phyloP scores from a whole-genome alignment of 2,888 invertebrate species.

The Caenorhabditis afra region DNA sequence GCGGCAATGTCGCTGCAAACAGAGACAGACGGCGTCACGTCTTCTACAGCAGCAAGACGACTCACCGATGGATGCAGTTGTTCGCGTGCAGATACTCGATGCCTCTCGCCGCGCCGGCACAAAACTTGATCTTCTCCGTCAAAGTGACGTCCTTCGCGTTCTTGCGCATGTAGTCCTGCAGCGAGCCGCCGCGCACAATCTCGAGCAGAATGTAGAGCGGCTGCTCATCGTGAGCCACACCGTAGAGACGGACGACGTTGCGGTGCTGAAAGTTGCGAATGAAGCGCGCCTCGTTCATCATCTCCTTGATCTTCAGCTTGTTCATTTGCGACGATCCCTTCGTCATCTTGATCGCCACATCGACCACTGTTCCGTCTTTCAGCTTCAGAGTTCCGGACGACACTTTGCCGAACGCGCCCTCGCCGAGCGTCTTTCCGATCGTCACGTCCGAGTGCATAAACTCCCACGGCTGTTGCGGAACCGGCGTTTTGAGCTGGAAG shows the following conservation, averaged over 20 bases:
- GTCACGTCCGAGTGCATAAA: constrained; percentile 51
- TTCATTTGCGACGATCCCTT: constrained; percentile 43
- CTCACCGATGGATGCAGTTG: constrained; percentile 53
- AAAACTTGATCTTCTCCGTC: constrained; percentile 20
- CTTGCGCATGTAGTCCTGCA: constrained; percentile 32
- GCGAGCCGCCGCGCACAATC: constrained; percentile 51
- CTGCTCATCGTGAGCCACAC: constrained; percentile 63
- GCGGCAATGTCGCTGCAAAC: constrained; percentile 50
- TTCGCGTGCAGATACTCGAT: constrained; percentile 46
- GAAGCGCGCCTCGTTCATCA: constrained; percentile 67
- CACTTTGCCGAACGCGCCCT: constrained; percentile 65
- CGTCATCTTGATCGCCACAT: constrained; percentile 63
- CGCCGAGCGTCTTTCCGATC: constrained; percentile 55
- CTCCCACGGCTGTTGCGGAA: constrained; percentile 54
- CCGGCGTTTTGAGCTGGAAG: constrained; percentile 49
- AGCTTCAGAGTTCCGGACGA: constrained; percentile 38
- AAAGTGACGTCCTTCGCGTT: constrained; percentile 17
- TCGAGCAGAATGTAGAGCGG: constrained; percentile 64
- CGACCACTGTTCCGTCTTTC: constrained; percentile 29
- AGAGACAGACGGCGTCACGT: too few relatives aligned
- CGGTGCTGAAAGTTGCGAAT: constrained; percentile 57
- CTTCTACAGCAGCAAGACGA: too few relatives aligned
- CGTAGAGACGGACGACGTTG: constrained; percentile 62
- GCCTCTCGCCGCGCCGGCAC: constrained; percentile 32
- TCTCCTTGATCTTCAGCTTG: constrained; percentile 61